phyloP scores from a whole-genome alignment of 2,888 invertebrate genomes.

The Pogonocherus hispidulus region DNA sequence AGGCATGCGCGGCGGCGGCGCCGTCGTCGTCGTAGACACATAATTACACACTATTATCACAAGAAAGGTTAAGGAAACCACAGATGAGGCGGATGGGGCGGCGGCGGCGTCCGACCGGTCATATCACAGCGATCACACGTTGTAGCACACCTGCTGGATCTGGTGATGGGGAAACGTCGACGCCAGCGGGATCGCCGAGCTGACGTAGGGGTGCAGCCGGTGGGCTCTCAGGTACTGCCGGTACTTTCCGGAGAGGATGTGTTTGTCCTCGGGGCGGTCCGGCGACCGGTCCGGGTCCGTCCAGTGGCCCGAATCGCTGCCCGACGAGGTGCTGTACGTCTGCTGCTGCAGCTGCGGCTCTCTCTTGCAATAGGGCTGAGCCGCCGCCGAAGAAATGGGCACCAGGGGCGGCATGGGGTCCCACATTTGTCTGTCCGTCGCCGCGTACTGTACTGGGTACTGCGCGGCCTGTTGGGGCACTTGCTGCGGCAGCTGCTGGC shows the following conservation, averaged over 20 bases:
- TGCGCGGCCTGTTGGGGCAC: conserved; percentile 65
- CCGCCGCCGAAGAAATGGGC: conserved; percentile 61
- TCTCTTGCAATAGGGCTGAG: conserved; percentile 62
- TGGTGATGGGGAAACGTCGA: conserved; percentile 73
- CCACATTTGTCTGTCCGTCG: conserved; percentile 60
- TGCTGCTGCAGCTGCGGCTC: conserved; percentile 67
- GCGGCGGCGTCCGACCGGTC: conserved; percentile 45
- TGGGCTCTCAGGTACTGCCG: conserved; percentile 73
- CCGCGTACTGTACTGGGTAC: conserved; percentile 57
- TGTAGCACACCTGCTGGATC: conserved; percentile 74
- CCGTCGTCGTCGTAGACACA: conserved; percentile 55
- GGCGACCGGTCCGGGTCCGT: conserved; percentile 66
- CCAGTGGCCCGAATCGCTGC: conserved; percentile 65
- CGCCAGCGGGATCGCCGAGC: conserved; percentile 68
- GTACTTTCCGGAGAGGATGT: conserved; percentile 71
- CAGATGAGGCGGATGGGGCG: conserved; percentile 58
- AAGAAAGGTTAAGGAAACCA: conserved; percentile 64
- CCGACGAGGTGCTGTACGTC: conserved; percentile 61
- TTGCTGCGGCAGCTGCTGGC: conserved; percentile 62
- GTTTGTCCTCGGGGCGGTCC: conserved; percentile 65
- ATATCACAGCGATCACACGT: conserved; percentile 72
- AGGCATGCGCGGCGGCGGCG: conserved; percentile 57
- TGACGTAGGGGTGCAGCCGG: conserved; percentile 73
- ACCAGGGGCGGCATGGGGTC: conserved; percentile 65
- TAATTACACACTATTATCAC: conserved; percentile 70